These are phyloP conservation scores for Artibeus jamaicensis DNA, from an alignment of 2,797 vertebrate species.

Conservation along the genomic window DNA sequence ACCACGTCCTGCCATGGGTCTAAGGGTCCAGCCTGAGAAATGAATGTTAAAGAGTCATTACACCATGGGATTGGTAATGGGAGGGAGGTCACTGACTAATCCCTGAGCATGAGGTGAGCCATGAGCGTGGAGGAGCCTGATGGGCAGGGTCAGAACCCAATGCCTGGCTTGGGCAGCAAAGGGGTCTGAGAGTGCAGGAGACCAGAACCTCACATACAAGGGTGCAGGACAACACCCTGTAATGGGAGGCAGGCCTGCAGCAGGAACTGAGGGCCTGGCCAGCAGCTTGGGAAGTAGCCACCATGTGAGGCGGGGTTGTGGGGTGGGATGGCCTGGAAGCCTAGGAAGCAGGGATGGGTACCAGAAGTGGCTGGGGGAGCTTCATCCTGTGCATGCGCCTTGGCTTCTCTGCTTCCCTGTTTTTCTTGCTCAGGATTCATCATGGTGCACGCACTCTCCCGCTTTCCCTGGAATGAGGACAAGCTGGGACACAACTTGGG, in stretches of 20 bases:
- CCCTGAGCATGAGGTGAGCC: not conserved
- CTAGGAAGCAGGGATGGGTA: not conserved
- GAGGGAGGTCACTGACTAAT: not conserved
- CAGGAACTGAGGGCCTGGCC: not conserved
- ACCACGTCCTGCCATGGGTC: not conserved
- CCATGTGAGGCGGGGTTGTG: fast-evolving
- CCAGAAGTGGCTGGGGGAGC: not conserved
- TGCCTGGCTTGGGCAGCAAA: not conserved
- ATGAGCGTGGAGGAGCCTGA: not conserved
- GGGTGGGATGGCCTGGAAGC: too few species aligned
- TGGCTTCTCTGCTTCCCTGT: not conserved
- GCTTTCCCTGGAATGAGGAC: not conserved
- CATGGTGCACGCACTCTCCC: not conserved
- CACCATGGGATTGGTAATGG: fast-evolving
- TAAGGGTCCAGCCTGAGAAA: not conserved
- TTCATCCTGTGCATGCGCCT: fast-evolving
- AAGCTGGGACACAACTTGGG: not conserved
- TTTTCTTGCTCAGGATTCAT: not conserved
- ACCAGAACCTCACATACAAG: not conserved
- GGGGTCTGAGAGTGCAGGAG: not conserved
- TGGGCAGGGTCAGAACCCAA: not conserved
- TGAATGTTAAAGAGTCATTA: not conserved
- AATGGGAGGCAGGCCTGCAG: not conserved
- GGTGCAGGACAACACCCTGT: fast-evolving
- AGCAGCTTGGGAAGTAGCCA: not conserved